These are phyloP conservation scores for Oryzias curvinotus DNA, from an alignment of 2,113 vertebrate genomes.

Conservation along the genomic window DNA sequence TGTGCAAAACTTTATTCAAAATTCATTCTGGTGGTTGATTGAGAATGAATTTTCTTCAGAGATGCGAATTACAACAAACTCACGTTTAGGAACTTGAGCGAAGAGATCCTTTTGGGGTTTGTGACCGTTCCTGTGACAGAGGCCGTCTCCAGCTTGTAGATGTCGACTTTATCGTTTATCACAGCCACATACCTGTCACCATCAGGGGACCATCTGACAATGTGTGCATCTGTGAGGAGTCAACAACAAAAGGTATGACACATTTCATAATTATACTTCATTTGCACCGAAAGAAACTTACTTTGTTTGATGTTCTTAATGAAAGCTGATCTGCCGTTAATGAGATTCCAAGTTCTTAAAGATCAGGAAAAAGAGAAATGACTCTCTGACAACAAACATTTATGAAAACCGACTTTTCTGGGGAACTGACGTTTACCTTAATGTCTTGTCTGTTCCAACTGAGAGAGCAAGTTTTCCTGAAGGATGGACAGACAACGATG, in stretches of 20 bases:
- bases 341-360: slow-evolving; percentile 94
- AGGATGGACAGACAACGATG: slow-evolving; percentile 91
- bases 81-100: slow-evolving; percentile 88
- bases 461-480: slow-evolving; percentile 95
- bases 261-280: accelerated
- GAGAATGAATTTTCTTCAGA: too few species aligned
- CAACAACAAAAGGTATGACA: neutral
- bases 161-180: slow-evolving; percentile 78
- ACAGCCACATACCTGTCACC: slow-evolving; percentile 87
- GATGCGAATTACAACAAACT: slow-evolving; percentile 47
- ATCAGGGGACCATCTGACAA: slow-evolving; percentile 91
- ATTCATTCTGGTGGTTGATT: too few species aligned
- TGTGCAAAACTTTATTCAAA: too few species aligned
- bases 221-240: slow-evolving; percentile 83
- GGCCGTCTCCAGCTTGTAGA: slow-evolving; percentile 88
- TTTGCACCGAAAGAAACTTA: slow-evolving; percentile 64
- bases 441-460: slow-evolving; percentile 93
- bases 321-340: slow-evolving; percentile 91
- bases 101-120: slow-evolving; percentile 86
- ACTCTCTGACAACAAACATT: neutral
- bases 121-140: slow-evolving; percentile 80
- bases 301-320: slow-evolving; percentile 97
- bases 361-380: slow-evolving; percentile 2
- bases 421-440: slow-evolving; percentile 77
- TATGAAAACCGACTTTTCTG: too few species aligned